These are phyloP conservation scores for Bellardia pandia DNA, from an alignment of 2,888 invertebrate genomes.

Conservation along the genomic window DNA sequence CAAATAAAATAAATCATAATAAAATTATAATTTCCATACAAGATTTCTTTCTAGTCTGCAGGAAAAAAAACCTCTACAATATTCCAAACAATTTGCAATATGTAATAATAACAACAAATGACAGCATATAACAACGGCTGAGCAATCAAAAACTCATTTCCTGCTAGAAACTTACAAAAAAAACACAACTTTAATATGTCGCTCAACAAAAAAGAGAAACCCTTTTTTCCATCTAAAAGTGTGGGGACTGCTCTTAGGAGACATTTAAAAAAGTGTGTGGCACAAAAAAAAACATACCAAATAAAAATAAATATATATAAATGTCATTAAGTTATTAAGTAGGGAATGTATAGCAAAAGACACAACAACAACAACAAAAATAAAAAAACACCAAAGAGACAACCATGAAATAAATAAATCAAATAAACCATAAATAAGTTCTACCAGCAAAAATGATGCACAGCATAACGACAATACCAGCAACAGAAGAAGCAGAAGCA, in stretches of 20 bases:
- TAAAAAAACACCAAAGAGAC: conserved; percentile 20
- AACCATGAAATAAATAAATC: conserved; percentile 69
- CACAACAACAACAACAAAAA: neutral
- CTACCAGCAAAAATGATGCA: conserved; percentile 35
- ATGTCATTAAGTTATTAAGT: conserved; percentile 75
- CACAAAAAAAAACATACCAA: conserved; percentile 11
- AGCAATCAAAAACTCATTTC: conserved; percentile 73
- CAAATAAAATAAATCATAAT: conserved; percentile 58
- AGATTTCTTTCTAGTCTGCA: conserved; percentile 1
- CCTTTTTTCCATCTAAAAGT: conserved; percentile 42
- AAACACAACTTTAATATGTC: conserved; percentile 63
- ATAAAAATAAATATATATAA: conserved; percentile 60
- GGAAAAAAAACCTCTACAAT: conserved; percentile 22
- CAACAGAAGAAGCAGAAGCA: neutral
- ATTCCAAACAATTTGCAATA: conserved; percentile 63
- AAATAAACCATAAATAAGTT: conserved; percentile 69
- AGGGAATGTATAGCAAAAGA: conserved; percentile 40
- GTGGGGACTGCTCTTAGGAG: conserved; percentile 42
- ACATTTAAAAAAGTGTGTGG: conserved; percentile 45
- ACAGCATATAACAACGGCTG: conserved; percentile 50
- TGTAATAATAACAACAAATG: conserved; percentile 33
- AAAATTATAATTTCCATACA: conserved; percentile 57
- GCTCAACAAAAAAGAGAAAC: conserved; percentile 34
- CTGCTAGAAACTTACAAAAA: conserved; percentile 58
- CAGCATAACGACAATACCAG: conserved; percentile 22